Conservation (phyloP, 2,888 invertebrate species). For the Clistopyga incitator region DNA sequence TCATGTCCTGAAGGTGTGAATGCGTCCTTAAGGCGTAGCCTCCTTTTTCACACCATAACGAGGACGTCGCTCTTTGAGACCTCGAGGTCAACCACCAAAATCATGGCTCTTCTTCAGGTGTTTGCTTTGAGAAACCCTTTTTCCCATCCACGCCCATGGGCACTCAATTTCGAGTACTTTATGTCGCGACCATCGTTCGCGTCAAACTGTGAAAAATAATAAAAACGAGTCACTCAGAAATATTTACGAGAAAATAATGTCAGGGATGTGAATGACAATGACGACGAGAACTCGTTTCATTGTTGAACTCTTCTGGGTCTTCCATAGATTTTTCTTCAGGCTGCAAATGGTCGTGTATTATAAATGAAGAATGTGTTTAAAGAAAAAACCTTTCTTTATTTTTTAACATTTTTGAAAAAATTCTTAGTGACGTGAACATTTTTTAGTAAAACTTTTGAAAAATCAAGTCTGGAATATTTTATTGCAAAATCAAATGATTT, state of each 20-base stretch:
- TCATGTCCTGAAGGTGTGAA: neutral
- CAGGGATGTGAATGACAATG: neutral
- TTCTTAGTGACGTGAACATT: neutral
- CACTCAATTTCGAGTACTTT: neutral
- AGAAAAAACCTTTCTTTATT: neutral
- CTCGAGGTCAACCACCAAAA: neutral
- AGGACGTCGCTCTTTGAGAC: neutral
- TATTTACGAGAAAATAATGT: constrained; percentile 7
- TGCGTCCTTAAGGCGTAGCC: neutral
- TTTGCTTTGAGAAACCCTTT: neutral
- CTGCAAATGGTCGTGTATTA: neutral
- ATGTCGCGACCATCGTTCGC: neutral
- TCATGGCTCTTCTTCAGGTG: neutral
- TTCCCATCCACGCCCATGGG: neutral
- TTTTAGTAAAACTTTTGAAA: too few relatives aligned
- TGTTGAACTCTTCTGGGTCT: neutral
- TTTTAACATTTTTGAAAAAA: neutral
- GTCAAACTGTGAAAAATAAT: constrained; percentile 23
- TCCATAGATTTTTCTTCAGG: neutral
- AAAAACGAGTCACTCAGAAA: neutral
- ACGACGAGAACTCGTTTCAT: neutral
- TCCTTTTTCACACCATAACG: neutral
- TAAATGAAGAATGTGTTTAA: too few relatives aligned
- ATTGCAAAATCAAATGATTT: neutral
- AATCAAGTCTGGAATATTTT: neutral